Evolutionary conservation across 2,797 vertebrate species (phyloP), one percentile per base, ranked within the genome.

Genomic region (Gallinago nigripennis): DNA sequence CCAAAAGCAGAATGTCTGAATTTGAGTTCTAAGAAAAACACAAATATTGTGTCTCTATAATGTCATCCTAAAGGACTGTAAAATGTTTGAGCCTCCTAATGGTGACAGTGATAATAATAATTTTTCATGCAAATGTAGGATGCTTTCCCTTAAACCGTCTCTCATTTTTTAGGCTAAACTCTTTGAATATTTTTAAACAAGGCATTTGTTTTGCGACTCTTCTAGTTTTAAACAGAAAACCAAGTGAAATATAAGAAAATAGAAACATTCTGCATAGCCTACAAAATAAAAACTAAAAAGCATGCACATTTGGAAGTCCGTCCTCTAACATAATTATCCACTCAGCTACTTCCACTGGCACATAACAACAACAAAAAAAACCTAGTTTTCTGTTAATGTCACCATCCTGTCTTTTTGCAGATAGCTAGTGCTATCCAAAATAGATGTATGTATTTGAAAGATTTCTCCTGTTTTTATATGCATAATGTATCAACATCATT

Each of bases 361-460:
- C 16, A 60, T 43, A 79, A 23, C 12, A 39, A 17, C 37, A 73
- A 76, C 33, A 92, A 81, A 37, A 78, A 64, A 71, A n/a, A 81
- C 35, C 3, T 6, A 50, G 11, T 53, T 92, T 85, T 91, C 17
- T 93, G n/a, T 83, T 90, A 78, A 72, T 89, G 65, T 81, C 88
- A 94, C 75, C 88, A 96, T 96, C 65, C 69, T 94, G 86, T 69
- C 70, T 95, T 86, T 97, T 96, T 97, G 94, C 84, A 94, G 88
- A 96, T 96, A 87, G 92, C 63, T 72, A 63, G 39, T 69, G 69
- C 66, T 88, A 82, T 93, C 92, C 88, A 90, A 96, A 95, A 96
- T 70, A 97, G 87, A 96, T 87, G n/a, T 2, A 45, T 91, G 82
- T 85, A 31, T 83, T 68, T 88, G 51, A 91, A 92, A 97, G 89